These are phyloP conservation scores for Dasyurus viverrinus DNA, from an alignment of 2,113 vertebrate species.

Conservation along the genomic window DNA sequence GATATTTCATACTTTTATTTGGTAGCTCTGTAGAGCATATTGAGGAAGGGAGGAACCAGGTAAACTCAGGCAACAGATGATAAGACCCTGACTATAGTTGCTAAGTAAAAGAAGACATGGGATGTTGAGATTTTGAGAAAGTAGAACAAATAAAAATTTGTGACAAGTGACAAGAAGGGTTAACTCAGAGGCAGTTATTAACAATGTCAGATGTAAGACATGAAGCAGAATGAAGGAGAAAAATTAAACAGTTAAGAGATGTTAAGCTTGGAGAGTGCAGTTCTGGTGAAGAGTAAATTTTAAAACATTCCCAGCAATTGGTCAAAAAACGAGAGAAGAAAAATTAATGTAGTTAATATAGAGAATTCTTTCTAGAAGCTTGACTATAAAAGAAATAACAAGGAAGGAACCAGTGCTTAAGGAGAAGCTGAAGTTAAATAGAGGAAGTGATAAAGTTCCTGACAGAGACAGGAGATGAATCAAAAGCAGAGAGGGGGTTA, in stretches of 20 bases:
- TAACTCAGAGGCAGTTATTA: background rate
- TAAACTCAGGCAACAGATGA: background rate
- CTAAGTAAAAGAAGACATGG: background rate
- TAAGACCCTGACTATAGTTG: background rate
- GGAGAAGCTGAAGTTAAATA: background rate
- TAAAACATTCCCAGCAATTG: background rate
- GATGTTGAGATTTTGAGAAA: background rate
- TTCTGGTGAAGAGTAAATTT: background rate
- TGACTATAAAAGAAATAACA: background rate
- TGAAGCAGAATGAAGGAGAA: background rate
- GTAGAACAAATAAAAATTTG: background rate
- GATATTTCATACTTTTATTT: background rate
- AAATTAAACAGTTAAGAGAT: background rate
- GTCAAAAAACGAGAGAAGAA: background rate
- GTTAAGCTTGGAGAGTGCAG: background rate
- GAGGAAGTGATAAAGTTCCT: background rate
- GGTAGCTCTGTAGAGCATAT: background rate
- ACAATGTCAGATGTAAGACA: background rate
- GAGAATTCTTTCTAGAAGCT: background rate
- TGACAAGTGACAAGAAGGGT: background rate
- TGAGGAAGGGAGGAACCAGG: background rate
- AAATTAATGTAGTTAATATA: background rate
- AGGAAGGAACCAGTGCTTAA: background rate
- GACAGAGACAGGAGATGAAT: background rate
- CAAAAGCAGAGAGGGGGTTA: background rate